phyloP scores from a whole-genome alignment of 2,113 vertebrate genomes.

The Rhipidura dahli region DNA sequence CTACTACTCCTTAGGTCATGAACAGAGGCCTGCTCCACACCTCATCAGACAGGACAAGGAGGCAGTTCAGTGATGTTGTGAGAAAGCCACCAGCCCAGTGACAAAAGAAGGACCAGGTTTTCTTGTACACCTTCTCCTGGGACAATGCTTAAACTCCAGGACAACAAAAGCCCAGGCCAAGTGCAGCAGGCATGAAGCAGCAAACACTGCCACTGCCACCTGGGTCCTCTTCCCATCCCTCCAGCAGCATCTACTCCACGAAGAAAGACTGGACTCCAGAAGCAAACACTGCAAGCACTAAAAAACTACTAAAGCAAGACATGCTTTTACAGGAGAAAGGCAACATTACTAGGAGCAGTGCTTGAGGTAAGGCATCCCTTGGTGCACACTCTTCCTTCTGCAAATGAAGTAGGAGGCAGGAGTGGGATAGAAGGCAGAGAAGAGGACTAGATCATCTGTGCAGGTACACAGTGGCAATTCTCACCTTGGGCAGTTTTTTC shows the following conservation, averaged over 20 bases:
- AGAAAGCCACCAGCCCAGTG: neutral
- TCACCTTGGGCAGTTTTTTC: neutral
- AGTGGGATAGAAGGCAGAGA: neutral
- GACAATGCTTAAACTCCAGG: neutral
- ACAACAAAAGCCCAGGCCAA: neutral
- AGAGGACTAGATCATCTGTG: neutral
- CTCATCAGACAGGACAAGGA: neutral
- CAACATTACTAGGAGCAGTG: rapidly evolving
- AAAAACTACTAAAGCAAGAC: neutral
- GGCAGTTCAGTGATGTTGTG: rapidly evolving
- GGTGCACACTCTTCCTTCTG: neutral
- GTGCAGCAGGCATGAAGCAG: neutral
- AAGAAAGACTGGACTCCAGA: neutral
- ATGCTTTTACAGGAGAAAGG: neutral
- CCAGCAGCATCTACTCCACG: neutral
- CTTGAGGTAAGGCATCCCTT: neutral
- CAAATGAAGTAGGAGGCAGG: neutral
- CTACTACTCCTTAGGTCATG: neutral
- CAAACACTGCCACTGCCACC: rapidly evolving
- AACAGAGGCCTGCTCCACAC: neutral
- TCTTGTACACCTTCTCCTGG: neutral
- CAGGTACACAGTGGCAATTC: neutral
- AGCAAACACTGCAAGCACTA: neutral
- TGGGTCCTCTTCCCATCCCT: neutral
- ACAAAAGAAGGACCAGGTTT: neutral